These are phyloP conservation scores for Psylliodes chrysocephalus DNA, from an alignment of 2,888 invertebrate species.

Conservation along the genomic window DNA sequence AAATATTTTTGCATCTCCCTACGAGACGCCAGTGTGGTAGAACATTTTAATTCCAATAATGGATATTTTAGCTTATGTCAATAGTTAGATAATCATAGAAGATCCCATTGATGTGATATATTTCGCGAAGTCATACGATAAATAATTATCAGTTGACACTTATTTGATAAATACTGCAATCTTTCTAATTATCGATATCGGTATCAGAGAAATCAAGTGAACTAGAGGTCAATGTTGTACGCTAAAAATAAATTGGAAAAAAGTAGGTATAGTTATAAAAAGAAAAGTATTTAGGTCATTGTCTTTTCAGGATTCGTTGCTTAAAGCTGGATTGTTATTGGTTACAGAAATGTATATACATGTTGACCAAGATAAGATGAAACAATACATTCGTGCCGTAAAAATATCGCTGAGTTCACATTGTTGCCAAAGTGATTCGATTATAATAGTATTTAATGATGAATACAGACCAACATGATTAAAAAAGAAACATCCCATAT, in stretches of 20 bases:
- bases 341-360: too few relatives aligned
- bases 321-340: too few relatives aligned
- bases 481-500: too few relatives aligned
- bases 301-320: too few relatives aligned
- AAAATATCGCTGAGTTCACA: too few relatives aligned
- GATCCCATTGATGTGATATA: slow-evolving; percentile 1
- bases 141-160: not conserved
- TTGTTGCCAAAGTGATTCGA: too few relatives aligned
- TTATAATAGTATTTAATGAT: too few relatives aligned
- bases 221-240: not conserved
- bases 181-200: not conserved
- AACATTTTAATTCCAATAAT: not conserved
- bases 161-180: not conserved
- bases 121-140: not conserved
- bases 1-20: not conserved
- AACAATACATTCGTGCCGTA: too few relatives aligned
- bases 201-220: not conserved
- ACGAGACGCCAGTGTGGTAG: not conserved
- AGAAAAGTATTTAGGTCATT: too few relatives aligned
- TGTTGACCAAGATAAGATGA: too few relatives aligned
- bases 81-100: not conserved
- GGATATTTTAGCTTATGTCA: slow-evolving; percentile 2
- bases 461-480: too few relatives aligned
- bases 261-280: too few relatives aligned
- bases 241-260: not conserved